A percentile compares a stretch with the other conserved stretches of the same genome.
These are phyloP conservation scores for Napeogenes sylphis DNA, from an alignment of 2,888 invertebrate genomes.

Conservation along the genomic window DNA sequence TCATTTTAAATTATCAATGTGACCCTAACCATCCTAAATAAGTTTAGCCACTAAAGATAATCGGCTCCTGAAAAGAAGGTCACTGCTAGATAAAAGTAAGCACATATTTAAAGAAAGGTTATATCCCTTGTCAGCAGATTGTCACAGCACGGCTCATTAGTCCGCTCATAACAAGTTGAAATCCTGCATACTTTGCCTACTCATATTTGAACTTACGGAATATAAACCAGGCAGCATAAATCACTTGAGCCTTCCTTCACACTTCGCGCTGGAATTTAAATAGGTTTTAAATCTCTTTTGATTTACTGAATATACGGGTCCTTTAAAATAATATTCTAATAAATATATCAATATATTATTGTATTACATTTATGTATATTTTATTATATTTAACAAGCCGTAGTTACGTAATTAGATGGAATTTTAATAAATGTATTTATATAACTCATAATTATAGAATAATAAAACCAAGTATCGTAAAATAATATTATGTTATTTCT, in stretches of 20 bases:
- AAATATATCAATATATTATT: no score
- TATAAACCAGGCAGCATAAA: conserved; percentile 59
- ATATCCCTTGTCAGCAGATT: conserved; percentile 17
- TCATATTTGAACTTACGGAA: conserved; percentile 71
- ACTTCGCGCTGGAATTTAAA: conserved; percentile 70
- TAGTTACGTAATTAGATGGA: no score
- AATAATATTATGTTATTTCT: neutral
- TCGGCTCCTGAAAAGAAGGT: conserved; percentile 10
- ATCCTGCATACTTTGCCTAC: conserved; percentile 31
- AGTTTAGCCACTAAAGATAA: neutral
- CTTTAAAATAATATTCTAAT: conserved; percentile 7
- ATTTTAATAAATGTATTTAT: no score
- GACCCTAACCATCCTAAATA: no score
- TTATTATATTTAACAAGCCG: no score
- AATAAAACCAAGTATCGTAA: neutral
- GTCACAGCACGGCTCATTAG: conserved; percentile 29
- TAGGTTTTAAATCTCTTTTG: conserved; percentile 62
- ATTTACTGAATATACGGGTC: conserved; percentile 50
- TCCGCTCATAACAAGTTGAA: conserved; percentile 14
- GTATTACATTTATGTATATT: no score
- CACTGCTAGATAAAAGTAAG: conserved; percentile 16
- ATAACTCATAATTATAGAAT: neutral
- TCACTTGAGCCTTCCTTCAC: conserved; percentile 64
- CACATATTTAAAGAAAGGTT: conserved; percentile 16
- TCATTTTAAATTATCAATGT: no score